Percentiles rank a stretch among this genome's conserved stretches.
Evolutionary conservation across 1,140 invertebrate genomes (phyloP).

Genomic region (Drosophila ananassae): DNA sequence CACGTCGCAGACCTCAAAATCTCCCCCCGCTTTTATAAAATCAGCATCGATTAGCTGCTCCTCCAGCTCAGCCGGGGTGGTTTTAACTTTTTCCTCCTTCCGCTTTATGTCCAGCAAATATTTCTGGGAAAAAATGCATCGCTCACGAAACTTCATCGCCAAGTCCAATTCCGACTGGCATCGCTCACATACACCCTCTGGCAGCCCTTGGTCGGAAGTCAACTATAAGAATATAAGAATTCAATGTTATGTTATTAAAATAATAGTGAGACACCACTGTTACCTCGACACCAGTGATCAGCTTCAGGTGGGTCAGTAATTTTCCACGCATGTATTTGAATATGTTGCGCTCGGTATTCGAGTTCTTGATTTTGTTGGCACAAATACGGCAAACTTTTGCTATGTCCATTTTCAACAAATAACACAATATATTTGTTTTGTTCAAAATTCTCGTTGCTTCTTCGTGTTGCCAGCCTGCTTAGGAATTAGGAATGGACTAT

Average conservation of each 20-base stretch:
- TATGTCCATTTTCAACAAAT: slow-evolving; percentile 45
- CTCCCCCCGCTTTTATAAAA: neutral
- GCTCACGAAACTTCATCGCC: slow-evolving; percentile 67
- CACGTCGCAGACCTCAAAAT: neutral
- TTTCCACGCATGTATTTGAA: slow-evolving; percentile 60
- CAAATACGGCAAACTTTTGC: slow-evolving; percentile 57
- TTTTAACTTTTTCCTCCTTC: slow-evolving; percentile 10
- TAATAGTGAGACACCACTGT: neutral
- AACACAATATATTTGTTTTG: neutral
- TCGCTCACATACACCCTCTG: slow-evolving; percentile 52
- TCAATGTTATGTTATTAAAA: neutral
- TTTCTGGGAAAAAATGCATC: slow-evolving; percentile 65
- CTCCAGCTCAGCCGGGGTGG: slow-evolving; percentile 11
- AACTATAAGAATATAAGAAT: slow-evolving; percentile 21
- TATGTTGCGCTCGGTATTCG: slow-evolving; percentile 42
- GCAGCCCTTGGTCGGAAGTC: slow-evolving; percentile 28
- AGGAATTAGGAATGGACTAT: neutral
- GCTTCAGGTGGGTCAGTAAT: slow-evolving; percentile 37
- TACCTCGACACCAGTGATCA: slow-evolving; percentile 65
- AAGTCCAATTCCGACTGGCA: slow-evolving; percentile 62
- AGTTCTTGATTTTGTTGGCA: slow-evolving; percentile 60
- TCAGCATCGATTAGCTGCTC: slow-evolving; percentile 62
- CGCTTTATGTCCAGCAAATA: slow-evolving; percentile 50
- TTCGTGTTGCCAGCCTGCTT: neutral
- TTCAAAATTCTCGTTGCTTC: neutral